Conservation (phyloP, 1,140 invertebrate genomes). For the Gryllus bimaculatus region DNA sequence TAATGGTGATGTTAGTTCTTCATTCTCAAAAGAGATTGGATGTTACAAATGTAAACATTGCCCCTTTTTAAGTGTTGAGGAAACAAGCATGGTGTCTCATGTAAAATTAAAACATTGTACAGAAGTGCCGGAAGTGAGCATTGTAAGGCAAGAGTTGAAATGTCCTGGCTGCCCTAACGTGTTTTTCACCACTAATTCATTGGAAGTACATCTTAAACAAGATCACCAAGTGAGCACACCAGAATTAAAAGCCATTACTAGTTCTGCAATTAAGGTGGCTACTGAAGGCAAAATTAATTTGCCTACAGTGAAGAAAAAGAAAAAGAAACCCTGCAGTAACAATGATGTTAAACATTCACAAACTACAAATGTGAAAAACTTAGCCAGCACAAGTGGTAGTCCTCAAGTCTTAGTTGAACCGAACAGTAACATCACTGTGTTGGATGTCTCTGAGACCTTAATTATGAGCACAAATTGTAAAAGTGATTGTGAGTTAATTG, state of each 20-base stretch:
- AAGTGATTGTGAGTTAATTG: neutral
- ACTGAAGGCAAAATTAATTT: neutral
- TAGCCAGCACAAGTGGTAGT: too few species aligned
- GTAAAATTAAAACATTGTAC: conserved; percentile 26
- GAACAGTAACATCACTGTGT: too few species aligned
- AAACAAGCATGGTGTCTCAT: conserved; percentile 27
- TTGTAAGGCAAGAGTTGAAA: conserved; percentile 24
- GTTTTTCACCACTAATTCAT: conserved; percentile 36
- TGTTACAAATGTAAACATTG: conserved; percentile 34
- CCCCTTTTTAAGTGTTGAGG: conserved; percentile 25
- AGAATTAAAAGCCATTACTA: conserved; percentile 8
- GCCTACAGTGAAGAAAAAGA: conserved; percentile 9
- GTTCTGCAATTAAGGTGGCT: neutral
- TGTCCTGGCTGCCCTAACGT: conserved; percentile 39
- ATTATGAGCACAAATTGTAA: neutral
- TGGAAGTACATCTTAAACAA: conserved; percentile 35
- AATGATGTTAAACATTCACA: too few species aligned
- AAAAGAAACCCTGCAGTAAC: neutral
- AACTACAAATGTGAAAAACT: too few species aligned
- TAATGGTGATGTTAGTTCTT: neutral
- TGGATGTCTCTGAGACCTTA: neutral
- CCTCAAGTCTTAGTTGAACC: too few species aligned
- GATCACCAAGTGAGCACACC: conserved; percentile 17
- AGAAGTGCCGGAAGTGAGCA: neutral
- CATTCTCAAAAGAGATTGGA: conserved; percentile 27